phyloP scores from a whole-genome alignment of 2,113 vertebrate species.

The Raja brachyura region DNA sequence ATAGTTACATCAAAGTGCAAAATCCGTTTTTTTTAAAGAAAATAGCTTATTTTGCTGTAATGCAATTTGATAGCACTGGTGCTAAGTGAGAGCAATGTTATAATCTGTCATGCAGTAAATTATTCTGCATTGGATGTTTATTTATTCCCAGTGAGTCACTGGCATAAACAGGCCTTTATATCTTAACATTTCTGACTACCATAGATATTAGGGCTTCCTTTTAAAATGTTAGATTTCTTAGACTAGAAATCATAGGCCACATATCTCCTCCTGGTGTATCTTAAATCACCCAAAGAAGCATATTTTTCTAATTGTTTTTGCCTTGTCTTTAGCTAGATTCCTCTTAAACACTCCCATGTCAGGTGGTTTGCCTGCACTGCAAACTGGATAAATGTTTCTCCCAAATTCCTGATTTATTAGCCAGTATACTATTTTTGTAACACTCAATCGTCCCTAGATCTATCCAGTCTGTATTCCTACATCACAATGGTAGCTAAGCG shows the following conservation, averaged over 20 bases:
- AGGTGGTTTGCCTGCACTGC: too few species aligned
- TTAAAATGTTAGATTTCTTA: too few species aligned
- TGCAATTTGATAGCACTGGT: background rate
- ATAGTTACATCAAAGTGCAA: background rate
- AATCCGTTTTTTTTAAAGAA: background rate
- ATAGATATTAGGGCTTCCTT: background rate
- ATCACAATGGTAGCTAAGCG: background rate
- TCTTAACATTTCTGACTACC: background rate
- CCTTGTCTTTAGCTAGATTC: too few species aligned
- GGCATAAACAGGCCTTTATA: background rate
- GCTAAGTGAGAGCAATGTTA: constrained; percentile 29
- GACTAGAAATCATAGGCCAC: too few species aligned
- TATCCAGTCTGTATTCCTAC: background rate
- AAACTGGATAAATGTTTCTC: too few species aligned
- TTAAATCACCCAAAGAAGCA: too few species aligned
- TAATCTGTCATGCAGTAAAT: background rate
- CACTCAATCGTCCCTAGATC: too few species aligned
- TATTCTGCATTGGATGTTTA: background rate
- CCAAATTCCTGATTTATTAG: too few species aligned
- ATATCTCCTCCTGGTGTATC: too few species aligned
- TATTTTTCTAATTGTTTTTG: too few species aligned
- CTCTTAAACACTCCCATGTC: too few species aligned
- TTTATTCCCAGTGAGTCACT: constrained; percentile 9
- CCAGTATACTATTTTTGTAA: too few species aligned
- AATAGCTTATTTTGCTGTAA: background rate